Evolutionary conservation across 1,140 invertebrate species (phyloP).

Genomic region (Diachasma alloeum): DNA sequence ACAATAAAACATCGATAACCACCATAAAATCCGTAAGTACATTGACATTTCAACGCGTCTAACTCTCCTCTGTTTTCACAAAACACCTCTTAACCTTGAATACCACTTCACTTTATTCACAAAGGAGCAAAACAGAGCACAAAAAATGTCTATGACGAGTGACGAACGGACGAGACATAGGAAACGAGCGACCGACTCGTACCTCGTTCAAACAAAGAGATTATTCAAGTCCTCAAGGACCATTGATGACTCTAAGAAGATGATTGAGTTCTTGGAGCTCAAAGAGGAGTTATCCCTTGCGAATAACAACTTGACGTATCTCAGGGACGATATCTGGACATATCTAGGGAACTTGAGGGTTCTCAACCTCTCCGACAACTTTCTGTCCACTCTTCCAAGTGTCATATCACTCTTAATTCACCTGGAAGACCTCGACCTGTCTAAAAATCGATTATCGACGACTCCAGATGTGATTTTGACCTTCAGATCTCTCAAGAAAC

Average conservation of each 20-base stretch:
- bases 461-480: conserved; percentile 23
- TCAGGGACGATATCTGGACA: conserved; percentile 33
- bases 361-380: conserved; percentile 38
- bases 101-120: not conserved
- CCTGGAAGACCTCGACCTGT: conserved; percentile 31
- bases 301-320: conserved; percentile 19
- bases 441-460: conserved; percentile 23
- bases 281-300: conserved; percentile 12
- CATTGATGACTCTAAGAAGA: not conserved
- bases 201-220: not conserved
- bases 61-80: not conserved
- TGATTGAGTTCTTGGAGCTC: not conserved
- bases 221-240: not conserved
- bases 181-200: not conserved
- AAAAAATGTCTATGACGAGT: not conserved
- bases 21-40: too few species aligned
- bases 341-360: conserved; percentile 25
- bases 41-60: too few species aligned
- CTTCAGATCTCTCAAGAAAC: not conserved
- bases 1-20: too few species aligned
- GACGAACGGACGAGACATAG: not conserved
- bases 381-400: conserved; percentile 34
- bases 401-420: conserved; percentile 31
- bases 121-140: not conserved
- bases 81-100: not conserved